Evolutionary conservation across 2,888 invertebrate species (phyloP).

Genomic region (Limenitis camilla): DNA sequence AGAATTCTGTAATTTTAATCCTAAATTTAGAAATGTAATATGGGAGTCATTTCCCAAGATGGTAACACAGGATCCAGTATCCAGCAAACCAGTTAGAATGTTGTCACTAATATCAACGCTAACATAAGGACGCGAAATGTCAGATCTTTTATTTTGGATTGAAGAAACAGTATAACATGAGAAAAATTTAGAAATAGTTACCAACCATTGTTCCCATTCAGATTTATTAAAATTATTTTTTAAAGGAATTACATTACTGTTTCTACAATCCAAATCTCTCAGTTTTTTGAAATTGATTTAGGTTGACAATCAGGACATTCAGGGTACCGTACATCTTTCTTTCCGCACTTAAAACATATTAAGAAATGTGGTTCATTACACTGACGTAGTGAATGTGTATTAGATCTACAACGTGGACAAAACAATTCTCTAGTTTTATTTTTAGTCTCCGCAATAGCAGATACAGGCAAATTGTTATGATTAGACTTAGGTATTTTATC

Average conservation of each 20-base stretch:
- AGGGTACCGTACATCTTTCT: slow-evolving; percentile 16
- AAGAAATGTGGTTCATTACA: slow-evolving; percentile 10
- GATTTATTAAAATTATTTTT: not conserved
- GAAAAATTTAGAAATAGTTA: slow-evolving; percentile 7
- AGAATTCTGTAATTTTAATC: not conserved
- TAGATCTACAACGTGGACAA: slow-evolving; percentile 19
- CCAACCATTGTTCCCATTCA: slow-evolving; percentile 21
- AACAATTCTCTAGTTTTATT: not conserved
- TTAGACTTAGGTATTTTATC: too few species aligned
- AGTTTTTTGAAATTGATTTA: slow-evolving; percentile 20
- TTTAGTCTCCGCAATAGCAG: not conserved
- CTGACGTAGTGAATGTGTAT: slow-evolving; percentile 10
- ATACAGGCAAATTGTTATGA: not conserved
- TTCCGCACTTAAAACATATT: slow-evolving; percentile 24
- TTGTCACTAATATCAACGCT: slow-evolving; percentile 7
- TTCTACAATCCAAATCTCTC: slow-evolving; percentile 9
- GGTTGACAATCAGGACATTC: slow-evolving; percentile 14
- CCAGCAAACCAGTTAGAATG: slow-evolving; percentile 18
- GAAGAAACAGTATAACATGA: slow-evolving; percentile 13
- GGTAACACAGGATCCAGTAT: slow-evolving; percentile 24
- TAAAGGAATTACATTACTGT: not conserved
- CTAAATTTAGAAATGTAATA: not conserved
- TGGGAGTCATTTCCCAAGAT: slow-evolving; percentile 23
- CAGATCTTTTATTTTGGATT: slow-evolving; percentile 15
- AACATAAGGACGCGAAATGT: slow-evolving; percentile 22